Percentiles rank a stretch among this genome's conserved stretches.
Evolutionary conservation across 1,140 invertebrate species (phyloP).

Genomic region (Ephestia elutella): DNA sequence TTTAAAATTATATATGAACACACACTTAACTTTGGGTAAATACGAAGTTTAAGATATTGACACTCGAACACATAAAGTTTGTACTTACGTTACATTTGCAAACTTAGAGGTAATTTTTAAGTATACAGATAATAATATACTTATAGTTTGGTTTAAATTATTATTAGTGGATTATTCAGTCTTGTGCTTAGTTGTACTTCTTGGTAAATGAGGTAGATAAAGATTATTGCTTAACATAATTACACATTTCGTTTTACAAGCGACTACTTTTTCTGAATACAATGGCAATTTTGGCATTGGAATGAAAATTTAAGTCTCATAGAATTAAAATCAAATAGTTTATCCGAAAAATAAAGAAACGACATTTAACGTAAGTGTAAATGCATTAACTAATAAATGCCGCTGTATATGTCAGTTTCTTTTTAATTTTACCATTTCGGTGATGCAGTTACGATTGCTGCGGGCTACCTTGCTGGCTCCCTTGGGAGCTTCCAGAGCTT

Average conservation of each 20-base stretch:
- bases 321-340: neutral
- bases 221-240: neutral
- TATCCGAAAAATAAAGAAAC: neutral
- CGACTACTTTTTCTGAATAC: neutral
- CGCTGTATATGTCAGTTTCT: neutral
- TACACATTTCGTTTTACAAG: neutral
- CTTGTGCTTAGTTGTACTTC: constrained; percentile 45
- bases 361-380: constrained; percentile 5
- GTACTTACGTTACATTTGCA: constrained; percentile 55
- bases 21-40: constrained; percentile 71
- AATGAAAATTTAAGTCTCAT: neutral
- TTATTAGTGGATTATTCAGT: constrained; percentile 57
- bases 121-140: constrained; percentile 36
- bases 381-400: constrained; percentile 12
- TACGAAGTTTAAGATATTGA: constrained; percentile 50
- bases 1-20: constrained; percentile 66
- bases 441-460: constrained; percentile 33
- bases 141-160: constrained; percentile 45
- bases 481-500: constrained; percentile 52
- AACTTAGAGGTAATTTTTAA: constrained; percentile 42
- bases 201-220: constrained; percentile 48
- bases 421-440: neutral
- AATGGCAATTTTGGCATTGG: neutral
- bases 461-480: constrained; percentile 45
- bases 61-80: constrained; percentile 64